These are phyloP conservation scores for Steromphala cineraria DNA, from an alignment of 2,888 invertebrate species.

Conservation along the genomic window DNA sequence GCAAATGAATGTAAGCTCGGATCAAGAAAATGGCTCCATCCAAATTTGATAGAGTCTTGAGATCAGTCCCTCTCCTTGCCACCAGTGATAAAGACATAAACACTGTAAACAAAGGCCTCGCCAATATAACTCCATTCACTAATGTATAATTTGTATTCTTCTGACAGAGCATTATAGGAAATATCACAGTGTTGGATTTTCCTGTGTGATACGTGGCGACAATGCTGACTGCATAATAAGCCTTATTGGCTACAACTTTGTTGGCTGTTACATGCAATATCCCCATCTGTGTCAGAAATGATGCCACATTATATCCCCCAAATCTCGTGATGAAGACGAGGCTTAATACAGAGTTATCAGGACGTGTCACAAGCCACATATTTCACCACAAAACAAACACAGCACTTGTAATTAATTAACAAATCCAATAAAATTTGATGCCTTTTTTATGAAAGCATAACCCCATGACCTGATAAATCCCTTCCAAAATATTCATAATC, in stretches of 20 bases:
- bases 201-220: not conserved
- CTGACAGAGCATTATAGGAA: not conserved
- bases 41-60: not conserved
- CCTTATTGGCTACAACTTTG: constrained; percentile 14
- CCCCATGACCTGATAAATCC: not conserved
- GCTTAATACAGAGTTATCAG: not conserved
- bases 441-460: not conserved
- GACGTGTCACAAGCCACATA: not conserved
- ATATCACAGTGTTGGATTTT: not conserved
- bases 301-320: constrained; percentile 7
- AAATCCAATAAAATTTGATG: not conserved
- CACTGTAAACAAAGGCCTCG: not conserved
- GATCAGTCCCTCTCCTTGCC: not conserved
- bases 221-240: constrained; percentile 8
- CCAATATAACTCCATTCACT: not conserved
- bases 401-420: constrained; percentile 1
- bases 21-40: not conserved
- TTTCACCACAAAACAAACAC: constrained; percentile 15
- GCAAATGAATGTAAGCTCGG: constrained; percentile 16
- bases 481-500: not conserved
- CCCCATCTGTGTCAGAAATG: not conserved
- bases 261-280: not conserved
- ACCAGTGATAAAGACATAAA: not conserved
- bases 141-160: constrained; percentile 15
- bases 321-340: not conserved